Base-by-base conservation (phyloP, 2,113 vertebrate genomes). In the Festucalex cinctus region DNA sequence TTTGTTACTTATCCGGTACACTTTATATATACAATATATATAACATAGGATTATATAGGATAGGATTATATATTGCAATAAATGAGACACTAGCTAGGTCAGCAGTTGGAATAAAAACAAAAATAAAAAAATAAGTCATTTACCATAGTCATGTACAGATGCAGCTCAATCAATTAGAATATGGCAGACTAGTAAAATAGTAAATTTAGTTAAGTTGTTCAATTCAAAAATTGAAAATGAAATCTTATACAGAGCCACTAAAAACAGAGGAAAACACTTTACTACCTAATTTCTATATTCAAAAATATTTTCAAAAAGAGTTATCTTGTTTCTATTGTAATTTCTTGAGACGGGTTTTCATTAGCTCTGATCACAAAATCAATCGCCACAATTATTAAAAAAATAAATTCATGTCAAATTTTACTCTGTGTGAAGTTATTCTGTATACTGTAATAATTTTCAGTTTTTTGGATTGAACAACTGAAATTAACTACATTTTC, bases 1-100 rank as follows among this genome's bases (percentile, higher is more conserved):
- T 98, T 93, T 26, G 77, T 39, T 78, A 70, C 43, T 12, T n/a
- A 17, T 54, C 35, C 3, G 9, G 20, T n/a, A n/a, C n/a, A n/a
- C n/a, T n/a, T n/a, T n/a, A n/a, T n/a, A n/a, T n/a, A n/a, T n/a
- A n/a, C n/a, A 49, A 4, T 59, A 59, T 10, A 9, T 35, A 35
- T 35, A 13, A 1, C 26, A 44, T 70, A 54, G 17, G 66, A 3
- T 24, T 5, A 41, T 19, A 5, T 36, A 2, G 22, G 24, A 44
- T 10, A 13, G 35, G 9, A 49, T 32, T 32, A 32, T 32, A 32
- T 32, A 32, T 32, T 32, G 28, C 28, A 32, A 32, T 32, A 32
- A 32, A 32, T 32, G 4, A 32, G 28, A 4, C 28, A 32, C n/a
- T 22, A 2, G 9, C 8, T 9, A 51, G 49, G 49, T 22, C 8